Evolutionary conservation across 1,140 invertebrate species (phyloP).

Genomic region (Drosophila prosaltans): DNA sequence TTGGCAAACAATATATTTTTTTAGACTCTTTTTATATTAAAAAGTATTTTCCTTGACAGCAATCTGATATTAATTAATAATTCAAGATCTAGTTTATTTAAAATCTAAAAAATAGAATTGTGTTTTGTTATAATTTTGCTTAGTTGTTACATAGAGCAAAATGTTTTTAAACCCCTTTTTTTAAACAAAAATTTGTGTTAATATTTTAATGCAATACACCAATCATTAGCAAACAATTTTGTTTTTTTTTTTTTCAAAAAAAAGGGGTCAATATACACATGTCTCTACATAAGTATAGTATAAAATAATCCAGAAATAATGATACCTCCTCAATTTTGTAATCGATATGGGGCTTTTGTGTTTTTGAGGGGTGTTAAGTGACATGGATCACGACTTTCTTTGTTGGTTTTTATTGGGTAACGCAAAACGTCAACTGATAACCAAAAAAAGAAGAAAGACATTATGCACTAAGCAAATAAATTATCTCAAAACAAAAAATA

Average conservation of each 20-base stretch:
- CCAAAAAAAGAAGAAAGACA: conserved; percentile 13
- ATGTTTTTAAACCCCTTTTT: too few relatives aligned
- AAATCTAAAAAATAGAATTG: too few relatives aligned
- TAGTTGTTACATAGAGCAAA: too few relatives aligned
- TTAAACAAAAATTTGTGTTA: too few relatives aligned
- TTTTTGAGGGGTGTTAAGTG: background rate
- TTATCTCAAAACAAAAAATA: background rate
- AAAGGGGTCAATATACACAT: background rate
- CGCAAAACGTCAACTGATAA: background rate
- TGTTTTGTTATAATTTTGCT: too few relatives aligned
- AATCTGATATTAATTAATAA: too few relatives aligned
- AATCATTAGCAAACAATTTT: background rate
- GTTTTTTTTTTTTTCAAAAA: background rate
- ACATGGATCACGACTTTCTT: conserved; percentile 10
- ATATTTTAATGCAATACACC: background rate
- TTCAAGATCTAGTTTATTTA: too few relatives aligned
- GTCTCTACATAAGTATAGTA: background rate
- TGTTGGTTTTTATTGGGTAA: conserved; percentile 1
- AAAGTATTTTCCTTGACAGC: too few relatives aligned
- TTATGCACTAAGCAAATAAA: conserved; percentile 23
- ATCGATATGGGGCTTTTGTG: background rate
- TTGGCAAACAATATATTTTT: background rate
- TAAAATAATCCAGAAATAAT: background rate
- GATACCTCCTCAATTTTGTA: conserved; percentile 1
- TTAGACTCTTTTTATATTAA: background rate